These are phyloP conservation scores for Acromyrmex charruanus DNA, from an alignment of 1,140 invertebrate genomes.

Conservation along the genomic window DNA sequence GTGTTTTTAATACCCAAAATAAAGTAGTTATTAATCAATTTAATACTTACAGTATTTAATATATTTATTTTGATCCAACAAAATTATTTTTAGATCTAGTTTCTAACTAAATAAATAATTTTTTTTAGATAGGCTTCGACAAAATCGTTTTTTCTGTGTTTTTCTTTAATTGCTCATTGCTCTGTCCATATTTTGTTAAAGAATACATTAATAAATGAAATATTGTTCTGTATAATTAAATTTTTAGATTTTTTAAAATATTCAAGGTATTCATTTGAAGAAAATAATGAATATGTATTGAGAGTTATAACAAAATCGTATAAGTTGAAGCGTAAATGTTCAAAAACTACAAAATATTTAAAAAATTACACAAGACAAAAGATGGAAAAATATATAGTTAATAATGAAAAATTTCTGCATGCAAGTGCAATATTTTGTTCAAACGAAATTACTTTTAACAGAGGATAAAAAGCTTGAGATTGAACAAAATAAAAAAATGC, in stretches of 20 bases:
- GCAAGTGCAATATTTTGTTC: not conserved
- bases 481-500: not conserved
- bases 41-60: too few species aligned
- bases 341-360: not conserved
- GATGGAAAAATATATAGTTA: not conserved
- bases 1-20: too few species aligned
- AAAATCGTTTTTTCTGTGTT: too few species aligned
- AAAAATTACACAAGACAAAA: not conserved
- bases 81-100: too few species aligned
- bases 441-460: not conserved
- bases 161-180: not conserved
- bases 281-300: not conserved
- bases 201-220: not conserved
- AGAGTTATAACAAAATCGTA: not conserved
- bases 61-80: too few species aligned
- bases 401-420: not conserved
- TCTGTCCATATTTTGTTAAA: constrained; percentile 5
- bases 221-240: too few species aligned
- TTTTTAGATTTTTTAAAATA: not conserved
- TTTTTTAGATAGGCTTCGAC: too few species aligned
- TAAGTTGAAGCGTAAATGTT: not conserved
- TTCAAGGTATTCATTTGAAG: not conserved
- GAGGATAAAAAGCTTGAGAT: not conserved
- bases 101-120: too few species aligned
- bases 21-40: too few species aligned